These are phyloP conservation scores for Salminus brasiliensis DNA, from an alignment of 2,113 vertebrate genomes.

Conservation along the genomic window DNA sequence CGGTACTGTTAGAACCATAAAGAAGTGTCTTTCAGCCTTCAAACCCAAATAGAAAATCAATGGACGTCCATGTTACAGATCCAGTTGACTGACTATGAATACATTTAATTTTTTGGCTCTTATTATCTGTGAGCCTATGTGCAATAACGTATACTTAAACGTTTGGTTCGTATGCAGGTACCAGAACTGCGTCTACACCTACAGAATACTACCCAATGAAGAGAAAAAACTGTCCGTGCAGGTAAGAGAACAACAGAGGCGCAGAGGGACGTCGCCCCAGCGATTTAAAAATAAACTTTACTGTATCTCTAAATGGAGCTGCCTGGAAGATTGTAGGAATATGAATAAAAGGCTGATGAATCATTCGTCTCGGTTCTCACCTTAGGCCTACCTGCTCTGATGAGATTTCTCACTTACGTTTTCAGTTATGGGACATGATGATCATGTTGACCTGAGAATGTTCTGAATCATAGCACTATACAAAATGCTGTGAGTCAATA, in stretches of 20 bases:
- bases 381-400: not conserved
- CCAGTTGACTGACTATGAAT: not conserved
- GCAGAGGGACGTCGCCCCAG: not conserved
- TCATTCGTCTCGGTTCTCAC: not conserved
- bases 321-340: not conserved
- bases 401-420: not conserved
- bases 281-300: not conserved
- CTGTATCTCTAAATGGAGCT: not conserved
- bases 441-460: not conserved
- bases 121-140: not conserved
- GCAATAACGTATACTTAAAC: not conserved
- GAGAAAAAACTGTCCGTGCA: slow-evolving; percentile 92
- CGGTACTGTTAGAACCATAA: not conserved
- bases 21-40: not conserved
- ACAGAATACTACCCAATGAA: slow-evolving; percentile 93
- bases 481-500: not conserved
- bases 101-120: not conserved
- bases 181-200: slow-evolving; percentile 93
- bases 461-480: not conserved
- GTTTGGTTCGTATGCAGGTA: slow-evolving; percentile 73
- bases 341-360: not conserved
- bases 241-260: slow-evolving; percentile 73
- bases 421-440: not conserved
- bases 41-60: not conserved
- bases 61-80: not conserved